Evolutionary conservation across 2,888 invertebrate genomes (phyloP).

Genomic region (Drosophila paranaensis): DNA sequence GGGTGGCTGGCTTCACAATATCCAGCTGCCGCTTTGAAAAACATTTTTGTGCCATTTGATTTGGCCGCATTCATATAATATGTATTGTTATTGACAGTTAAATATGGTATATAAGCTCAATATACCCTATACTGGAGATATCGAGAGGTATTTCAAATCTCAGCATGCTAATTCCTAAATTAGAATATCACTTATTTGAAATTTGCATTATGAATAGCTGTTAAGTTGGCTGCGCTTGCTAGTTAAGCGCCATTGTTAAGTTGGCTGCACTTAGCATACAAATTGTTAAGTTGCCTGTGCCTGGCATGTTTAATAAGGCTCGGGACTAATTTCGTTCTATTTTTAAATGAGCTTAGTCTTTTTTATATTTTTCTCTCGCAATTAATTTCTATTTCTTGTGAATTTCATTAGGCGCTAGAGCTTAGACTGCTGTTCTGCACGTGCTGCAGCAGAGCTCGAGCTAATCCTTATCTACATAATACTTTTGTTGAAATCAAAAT

Average conservation of each 20-base stretch:
- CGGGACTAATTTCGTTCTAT: not conserved
- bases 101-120: not conserved
- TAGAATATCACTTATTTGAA: too few species aligned
- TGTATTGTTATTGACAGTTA: conserved; percentile 10
- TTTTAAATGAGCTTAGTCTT: not conserved
- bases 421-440: not conserved
- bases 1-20: conserved; percentile 10
- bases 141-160: too few species aligned
- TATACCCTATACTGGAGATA: not conserved
- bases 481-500: not conserved
- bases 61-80: conserved; percentile 9
- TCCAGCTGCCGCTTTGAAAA: conserved; percentile 22
- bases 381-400: not conserved
- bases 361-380: too few species aligned
- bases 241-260: not conserved
- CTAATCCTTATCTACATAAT: not conserved
- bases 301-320: not conserved
- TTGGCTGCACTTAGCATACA: not conserved
- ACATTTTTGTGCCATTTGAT: conserved; percentile 44
- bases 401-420: not conserved
- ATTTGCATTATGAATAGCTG: not conserved
- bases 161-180: not conserved
- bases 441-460: not conserved
- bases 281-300: not conserved
- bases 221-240: not conserved